Conservation (phyloP, 2,888 invertebrate species). For the Yponomeuta cagnagella region DNA sequence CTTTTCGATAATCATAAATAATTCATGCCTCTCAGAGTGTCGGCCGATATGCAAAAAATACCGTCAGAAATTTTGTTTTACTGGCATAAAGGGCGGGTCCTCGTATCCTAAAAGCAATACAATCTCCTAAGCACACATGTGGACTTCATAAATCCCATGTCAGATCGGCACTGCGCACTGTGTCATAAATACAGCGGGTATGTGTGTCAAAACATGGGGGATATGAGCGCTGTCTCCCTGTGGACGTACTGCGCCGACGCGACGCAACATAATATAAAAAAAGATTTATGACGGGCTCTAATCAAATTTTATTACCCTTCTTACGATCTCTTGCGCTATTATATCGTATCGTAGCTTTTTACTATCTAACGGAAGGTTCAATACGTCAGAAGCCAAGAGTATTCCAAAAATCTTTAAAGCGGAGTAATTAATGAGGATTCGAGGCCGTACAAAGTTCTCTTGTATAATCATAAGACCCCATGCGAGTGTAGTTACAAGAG, state of each 20-base stretch:
- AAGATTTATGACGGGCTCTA: conserved; percentile 72
- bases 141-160: conserved; percentile 70
- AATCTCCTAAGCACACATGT: conserved; percentile 64
- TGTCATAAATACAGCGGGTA: conserved; percentile 65
- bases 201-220: conserved; percentile 73
- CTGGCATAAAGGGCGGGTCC: neutral
- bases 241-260: conserved; percentile 38
- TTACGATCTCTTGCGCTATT: conserved; percentile 49
- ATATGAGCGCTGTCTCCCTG: conserved; percentile 53
- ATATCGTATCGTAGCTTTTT: conserved; percentile 36
- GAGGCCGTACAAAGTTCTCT: neutral
- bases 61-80: neutral
- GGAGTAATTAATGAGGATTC: neutral
- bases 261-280: conserved; percentile 68
- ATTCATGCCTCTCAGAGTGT: conserved; percentile 5
- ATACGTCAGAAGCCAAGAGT: conserved; percentile 24
- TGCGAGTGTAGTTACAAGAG: neutral
- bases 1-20: neutral
- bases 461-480: neutral
- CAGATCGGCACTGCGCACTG: conserved; percentile 52
- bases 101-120: conserved; percentile 37
- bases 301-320: conserved; percentile 70
- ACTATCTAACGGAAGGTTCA: conserved; percentile 38
- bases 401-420: neutral
- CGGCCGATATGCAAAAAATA: neutral